Base-by-base conservation (phyloP, 1,140 invertebrate species). In the Mylabris phalerata region DNA sequence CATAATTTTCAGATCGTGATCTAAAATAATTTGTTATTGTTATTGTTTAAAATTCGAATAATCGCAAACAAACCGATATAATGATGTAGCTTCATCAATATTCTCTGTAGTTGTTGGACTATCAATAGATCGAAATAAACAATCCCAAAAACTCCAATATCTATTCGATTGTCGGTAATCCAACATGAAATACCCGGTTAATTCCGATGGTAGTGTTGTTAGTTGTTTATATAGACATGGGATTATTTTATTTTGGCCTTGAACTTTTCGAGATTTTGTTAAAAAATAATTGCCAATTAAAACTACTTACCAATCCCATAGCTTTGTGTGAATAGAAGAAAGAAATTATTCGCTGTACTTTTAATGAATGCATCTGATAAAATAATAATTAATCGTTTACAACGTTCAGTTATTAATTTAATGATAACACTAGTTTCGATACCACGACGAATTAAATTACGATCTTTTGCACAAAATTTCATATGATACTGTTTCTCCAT, bases 391-490 rank as follows among this genome's bases (percentile, higher is more conserved):
- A 91, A 73, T 61, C 84, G 78, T 32, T 83, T 81, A 64, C 89
- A 91, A 6, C 88, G 74, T 64, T 87, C 81, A 11, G 83, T 79
- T 69, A 92, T 89, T 11, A 92, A 75, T 60, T 80, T 78, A 47
- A 87, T 81, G 9, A 91, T 79, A 4, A 85, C 83, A 50, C 85
- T 80, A 66, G 88, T 83, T 65, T 86, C 82, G 61, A 85, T 85
- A 24, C 81, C 64, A 4, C 86, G 86, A 39, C 74, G 78, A 26
- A 87, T 71, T 45, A 89, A 69, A 75, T 88, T 83, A 63, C 85
- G 74, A 56, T 88, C 83, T 71, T 82, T 85, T 10, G 82, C 71
- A 65, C 85, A 88, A 9, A 89, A 70, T 74, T 83, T 86, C 44
- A 86, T 73, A 50, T 78, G 76, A 67, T 80, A 80, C 47, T 81